phyloP scores from a whole-genome alignment of 1,140 invertebrate species.

The Sycophaga agraensis region DNA sequence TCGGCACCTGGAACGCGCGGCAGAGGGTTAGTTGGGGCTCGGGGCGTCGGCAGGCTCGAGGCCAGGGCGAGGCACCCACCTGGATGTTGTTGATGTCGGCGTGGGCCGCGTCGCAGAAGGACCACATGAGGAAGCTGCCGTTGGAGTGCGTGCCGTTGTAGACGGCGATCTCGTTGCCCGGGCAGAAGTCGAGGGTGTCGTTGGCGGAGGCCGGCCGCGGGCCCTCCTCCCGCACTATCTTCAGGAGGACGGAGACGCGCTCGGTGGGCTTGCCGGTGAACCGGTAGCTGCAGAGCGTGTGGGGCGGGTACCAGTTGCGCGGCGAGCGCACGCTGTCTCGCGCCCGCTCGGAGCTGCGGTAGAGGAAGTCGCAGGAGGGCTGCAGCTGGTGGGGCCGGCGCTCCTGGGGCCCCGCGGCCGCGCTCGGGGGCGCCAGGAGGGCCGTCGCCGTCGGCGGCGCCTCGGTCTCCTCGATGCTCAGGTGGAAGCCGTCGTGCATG shows the following conservation, averaged over 20 bases:
- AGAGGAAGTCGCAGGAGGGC: conserved; percentile 42
- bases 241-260: conserved; percentile 42
- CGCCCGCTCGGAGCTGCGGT: conserved; percentile 34
- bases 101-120: conserved; percentile 46
- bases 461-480: conserved; percentile 46
- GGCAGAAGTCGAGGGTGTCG: conserved; percentile 39
- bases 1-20: conserved; percentile 32
- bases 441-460: conserved; percentile 7
- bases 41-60: not conserved
- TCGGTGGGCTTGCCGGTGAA: conserved; percentile 42
- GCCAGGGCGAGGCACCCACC: conserved; percentile 9
- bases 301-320: conserved; percentile 45
- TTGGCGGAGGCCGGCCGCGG: conserved; percentile 22
- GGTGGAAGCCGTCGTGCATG: conserved; percentile 47
- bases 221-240: conserved; percentile 42
- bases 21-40: not conserved
- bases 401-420: no score
- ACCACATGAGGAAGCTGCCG: conserved; percentile 44
- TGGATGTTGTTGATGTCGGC: conserved; percentile 51
- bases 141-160: conserved; percentile 45
- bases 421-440: not conserved
- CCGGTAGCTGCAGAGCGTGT: conserved; percentile 45
- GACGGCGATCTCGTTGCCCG: conserved; percentile 47
- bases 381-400: conserved; percentile 16
- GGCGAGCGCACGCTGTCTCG: conserved; percentile 40